Evolutionary conservation across 1,140 invertebrate genomes (phyloP).

Genomic region (Gyrodactylus bullatarudis): DNA sequence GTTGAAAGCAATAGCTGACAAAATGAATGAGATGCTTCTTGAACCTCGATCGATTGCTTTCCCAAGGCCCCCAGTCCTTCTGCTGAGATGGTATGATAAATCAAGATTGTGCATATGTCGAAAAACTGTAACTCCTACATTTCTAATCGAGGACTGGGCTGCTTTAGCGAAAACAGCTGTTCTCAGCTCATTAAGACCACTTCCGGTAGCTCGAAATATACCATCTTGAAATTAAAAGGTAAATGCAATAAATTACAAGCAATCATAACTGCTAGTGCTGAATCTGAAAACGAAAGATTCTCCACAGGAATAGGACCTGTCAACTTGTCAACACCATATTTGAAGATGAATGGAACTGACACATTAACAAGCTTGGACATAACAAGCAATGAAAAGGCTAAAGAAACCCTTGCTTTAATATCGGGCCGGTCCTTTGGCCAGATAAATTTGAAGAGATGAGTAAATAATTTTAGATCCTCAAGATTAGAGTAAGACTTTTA

Average conservation of each 20-base stretch:
- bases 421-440: not conserved
- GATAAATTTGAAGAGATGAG: not conserved
- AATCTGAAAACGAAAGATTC: not conserved
- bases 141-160: slow-evolving; percentile 74
- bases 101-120: slow-evolving; percentile 79
- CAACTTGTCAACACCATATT: not conserved
- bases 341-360: slow-evolving; percentile 4
- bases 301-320: not conserved
- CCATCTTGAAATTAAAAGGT: slow-evolving; percentile 37
- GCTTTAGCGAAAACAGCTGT: slow-evolving; percentile 93
- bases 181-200: slow-evolving; percentile 67
- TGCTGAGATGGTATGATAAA: slow-evolving; percentile 56
- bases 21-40: slow-evolving; percentile 79
- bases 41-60: slow-evolving; percentile 31
- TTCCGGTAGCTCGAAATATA: slow-evolving; percentile 45
- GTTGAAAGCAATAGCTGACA: slow-evolving; percentile 84
- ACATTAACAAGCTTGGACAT: not conserved
- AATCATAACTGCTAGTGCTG: not conserved
- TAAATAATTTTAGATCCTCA: not conserved
- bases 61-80: slow-evolving; percentile 58
- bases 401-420: not conserved
- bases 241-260: not conserved
- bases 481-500: not conserved
- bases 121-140: slow-evolving; percentile 75
- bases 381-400: not conserved